Evolutionary conservation across 2,797 vertebrate species (phyloP), one percentile per base, ranked within the genome.

Genomic region (Capromys pilorides): DNA sequence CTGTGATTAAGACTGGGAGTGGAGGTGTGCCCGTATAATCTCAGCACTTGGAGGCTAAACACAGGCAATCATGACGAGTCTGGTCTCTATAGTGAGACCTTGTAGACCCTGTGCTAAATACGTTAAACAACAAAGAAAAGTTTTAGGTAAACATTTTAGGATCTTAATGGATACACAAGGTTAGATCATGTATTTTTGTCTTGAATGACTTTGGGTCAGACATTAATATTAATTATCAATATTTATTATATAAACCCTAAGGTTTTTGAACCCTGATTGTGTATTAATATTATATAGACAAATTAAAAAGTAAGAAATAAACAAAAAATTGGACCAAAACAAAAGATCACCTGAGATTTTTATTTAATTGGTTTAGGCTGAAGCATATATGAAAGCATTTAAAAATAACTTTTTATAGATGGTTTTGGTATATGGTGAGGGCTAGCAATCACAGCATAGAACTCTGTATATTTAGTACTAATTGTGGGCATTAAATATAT

Each of bases 141-240:
- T 80, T 88, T 80, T 83, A 94, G 13, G 12, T 81, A 91, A 88
- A 77, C 28, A 45, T 45, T 91, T 93, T 54, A 62, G 51, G 22
- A 26, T 86, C 2, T 33, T 77, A 75, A 0, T 86, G 39, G 36
- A 61, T 81, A 75, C 0, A 86, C 45, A 75, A 54, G 18, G 13
- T 93, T 94, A 73, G 90, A 79, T 61, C 13, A 62, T 91, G 91
- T 62, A 2, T 81, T 69, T 91, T 93, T 91, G 9, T 82, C 41
- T 87, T 81, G n/a, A 87, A 90, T 67, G 66, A 36, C 71, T 96
- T 83, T 86, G 49, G 16, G 28, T 84, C 61, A 94, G 45, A 33
- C 91, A 45, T 71, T 78, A 39, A 51, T 87, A 82, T 80, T 80
- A 51, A 9, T 77, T 21, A n/a, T 81, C 26, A 77, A 9, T 51